Base-by-base conservation (phyloP, 2,113 vertebrate genomes). In the Sphaerodactylus townsendi region DNA sequence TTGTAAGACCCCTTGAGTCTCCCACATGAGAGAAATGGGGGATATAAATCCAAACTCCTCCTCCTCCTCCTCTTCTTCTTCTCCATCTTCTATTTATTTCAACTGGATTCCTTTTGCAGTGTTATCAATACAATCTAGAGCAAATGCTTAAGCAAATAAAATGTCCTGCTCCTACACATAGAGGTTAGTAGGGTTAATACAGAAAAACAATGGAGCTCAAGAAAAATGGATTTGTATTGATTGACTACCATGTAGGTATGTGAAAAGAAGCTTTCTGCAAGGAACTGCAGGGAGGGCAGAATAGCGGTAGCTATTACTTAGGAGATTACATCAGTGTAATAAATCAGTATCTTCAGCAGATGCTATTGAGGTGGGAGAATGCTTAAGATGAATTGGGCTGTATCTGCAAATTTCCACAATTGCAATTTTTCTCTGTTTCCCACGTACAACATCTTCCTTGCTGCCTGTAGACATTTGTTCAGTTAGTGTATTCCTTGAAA, bases 191-290 rank as follows among this genome's bases (percentile, higher is more conserved):
- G 83, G 85, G 91, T 91, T 92, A 90, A 92, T 82, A 37, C 59
- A 87, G 83, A 84, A 83, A 85, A 90, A 70, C 46, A 82, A 13
- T 10, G 86, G 78, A 84, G 62, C 75, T 79, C 68, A 65, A 92
- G 90, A 88, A 93, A 93, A 93, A 91, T 91, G 85, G 81, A 84
- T 88, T 79, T 90, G 69, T 89, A 84, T 84, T 81, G 93, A 85
- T 84, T 87, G 74, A 17, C 71, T 84, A 78, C 71, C 41, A 70
- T 74, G 81, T 69, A 7, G 86, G 77, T 87, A 44, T 88, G 91
- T 89, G 89, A 79, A 37, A 2, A 25, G 37, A 84, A 82, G 73
- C 74, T 86, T 35, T 80, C 59, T n/a, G 44, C 33, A 53, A 80
- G 79, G 48, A 50, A n/a, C 23, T 2, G 0, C 1, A 41, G 76